These are phyloP conservation scores for Athene noctua DNA, from an alignment of 2,113 vertebrate species.

Conservation along the genomic window DNA sequence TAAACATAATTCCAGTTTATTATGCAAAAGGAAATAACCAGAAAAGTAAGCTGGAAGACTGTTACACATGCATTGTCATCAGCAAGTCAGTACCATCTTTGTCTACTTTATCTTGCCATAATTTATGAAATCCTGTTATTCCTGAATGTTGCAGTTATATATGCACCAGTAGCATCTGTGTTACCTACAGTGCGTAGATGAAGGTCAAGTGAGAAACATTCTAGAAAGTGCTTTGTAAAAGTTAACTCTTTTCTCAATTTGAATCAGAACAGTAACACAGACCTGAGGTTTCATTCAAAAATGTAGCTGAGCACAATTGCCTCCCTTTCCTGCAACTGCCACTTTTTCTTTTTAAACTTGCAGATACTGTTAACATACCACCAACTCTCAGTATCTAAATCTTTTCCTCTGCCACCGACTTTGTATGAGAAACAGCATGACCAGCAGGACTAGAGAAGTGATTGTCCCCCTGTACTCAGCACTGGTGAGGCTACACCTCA, in stretches of 20 bases:
- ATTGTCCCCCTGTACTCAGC: neutral
- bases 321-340: neutral
- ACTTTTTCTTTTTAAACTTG: neutral
- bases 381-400: neutral
- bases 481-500: neutral
- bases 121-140: conserved; percentile 1
- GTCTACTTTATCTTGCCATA: neutral
- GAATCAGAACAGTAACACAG: neutral
- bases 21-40: conserved; percentile 13
- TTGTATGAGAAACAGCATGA: rapidly evolving
- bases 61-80: neutral
- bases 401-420: neutral
- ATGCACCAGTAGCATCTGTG: neutral
- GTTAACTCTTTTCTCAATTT: neutral
- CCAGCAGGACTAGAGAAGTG: neutral
- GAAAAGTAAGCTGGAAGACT: neutral
- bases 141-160: neutral
- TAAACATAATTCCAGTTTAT: neutral
- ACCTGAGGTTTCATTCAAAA: neutral
- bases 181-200: neutral
- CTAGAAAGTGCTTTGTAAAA: neutral
- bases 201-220: neutral
- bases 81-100: neutral
- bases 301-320: neutral
- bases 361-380: neutral